Base-by-base conservation (phyloP, 2,888 invertebrate genomes). In the Zaprionus obscuricornis region DNA sequence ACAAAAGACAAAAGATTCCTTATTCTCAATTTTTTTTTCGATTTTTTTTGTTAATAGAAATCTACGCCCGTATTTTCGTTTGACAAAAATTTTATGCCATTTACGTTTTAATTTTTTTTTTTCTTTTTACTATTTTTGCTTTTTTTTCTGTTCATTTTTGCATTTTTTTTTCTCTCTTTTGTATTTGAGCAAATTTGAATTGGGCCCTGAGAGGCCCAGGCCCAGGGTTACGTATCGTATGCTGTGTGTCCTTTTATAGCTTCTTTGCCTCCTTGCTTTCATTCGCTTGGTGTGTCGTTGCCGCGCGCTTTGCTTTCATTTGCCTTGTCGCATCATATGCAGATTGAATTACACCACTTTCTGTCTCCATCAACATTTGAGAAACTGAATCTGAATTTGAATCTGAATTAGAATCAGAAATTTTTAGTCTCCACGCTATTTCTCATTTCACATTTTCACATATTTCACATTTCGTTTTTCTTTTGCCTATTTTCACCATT, bases 1-100 rank as follows among this genome's bases (percentile, higher is more conserved):
- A 87, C 86, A 82, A 82, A 81, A 85, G 87, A 87, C 83, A 87
- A 86, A 85, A 83, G 87, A 66, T 66, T 56, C 45, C 50, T 49
- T 36, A 42, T 33, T 39, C 46, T 56, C 36, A 40, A 49, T 66
- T 71, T 65, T 42, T 52, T 34, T 56, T 39, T 36, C 22, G 39
- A 47, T 26, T 31, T 68, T 60, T 50, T 63, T 72, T 22, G 7
- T n/a, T 52, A 77, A 86, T 85, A 74, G 72, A 86, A 81, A 81
- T 85, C 83, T 65, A 60, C 65, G 84, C 86, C 81, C 84, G 85
- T 85, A 79, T 86, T 85, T 81, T 72, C 66, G 69, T 85, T 82
- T 82, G 84, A 86, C 66, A 85, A 77, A 29, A 66, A 74, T 86
- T 77, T 77, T 63, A 40, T 58, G 42, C 34, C 75, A 71, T 79